These are phyloP conservation scores for Prenolepis imparis DNA, from an alignment of 2,888 invertebrate species.

Conservation along the genomic window DNA sequence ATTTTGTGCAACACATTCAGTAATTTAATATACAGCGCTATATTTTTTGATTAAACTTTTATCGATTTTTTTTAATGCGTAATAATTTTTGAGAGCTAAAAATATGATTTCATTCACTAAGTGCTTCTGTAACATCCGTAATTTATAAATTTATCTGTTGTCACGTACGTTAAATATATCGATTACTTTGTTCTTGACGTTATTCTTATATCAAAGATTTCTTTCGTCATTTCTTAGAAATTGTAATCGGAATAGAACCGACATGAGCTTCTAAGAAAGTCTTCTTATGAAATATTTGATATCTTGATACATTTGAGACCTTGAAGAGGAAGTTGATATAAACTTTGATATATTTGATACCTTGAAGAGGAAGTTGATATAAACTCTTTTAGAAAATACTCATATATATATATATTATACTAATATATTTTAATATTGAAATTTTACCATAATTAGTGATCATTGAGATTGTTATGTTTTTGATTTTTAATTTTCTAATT, in stretches of 20 bases:
- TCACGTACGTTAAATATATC: neutral
- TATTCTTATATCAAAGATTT: neutral
- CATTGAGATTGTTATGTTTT: neutral
- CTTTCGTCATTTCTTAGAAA: neutral
- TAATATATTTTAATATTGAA: neutral
- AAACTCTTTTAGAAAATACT: neutral
- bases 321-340: neutral
- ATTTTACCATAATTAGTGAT: neutral
- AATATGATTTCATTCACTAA: neutral
- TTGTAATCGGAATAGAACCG: neutral
- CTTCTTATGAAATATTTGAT: neutral
- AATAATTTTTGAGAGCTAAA: neutral
- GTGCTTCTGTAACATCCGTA: neutral
- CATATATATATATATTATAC: no score
- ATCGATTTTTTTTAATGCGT: neutral
- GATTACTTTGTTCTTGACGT: neutral
- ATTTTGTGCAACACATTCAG: neutral
- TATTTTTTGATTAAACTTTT: neutral
- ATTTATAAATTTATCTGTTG: slow-evolving; percentile 1
- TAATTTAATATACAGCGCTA: slow-evolving; percentile 7
- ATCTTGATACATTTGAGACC: no score
- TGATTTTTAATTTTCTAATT: neutral
- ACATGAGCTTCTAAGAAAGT: neutral
- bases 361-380: neutral
- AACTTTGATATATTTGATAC: no score